Conservation (phyloP, 2,797 vertebrate species). For the Glyptemys insculpta region DNA sequence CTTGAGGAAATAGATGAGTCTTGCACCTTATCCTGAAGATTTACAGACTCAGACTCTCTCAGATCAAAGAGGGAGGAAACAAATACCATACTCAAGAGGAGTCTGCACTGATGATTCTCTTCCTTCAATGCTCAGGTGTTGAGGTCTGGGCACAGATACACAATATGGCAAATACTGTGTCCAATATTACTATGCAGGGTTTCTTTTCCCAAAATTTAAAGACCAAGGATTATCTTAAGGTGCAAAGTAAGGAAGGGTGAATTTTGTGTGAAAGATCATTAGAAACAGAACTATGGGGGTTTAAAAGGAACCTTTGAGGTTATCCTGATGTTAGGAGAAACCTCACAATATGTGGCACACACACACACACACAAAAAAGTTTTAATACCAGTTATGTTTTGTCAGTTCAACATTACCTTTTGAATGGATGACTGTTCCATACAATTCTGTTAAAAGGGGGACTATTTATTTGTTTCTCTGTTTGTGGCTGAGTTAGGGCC, state of each 20-base stretch:
- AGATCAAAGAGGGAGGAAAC: not conserved
- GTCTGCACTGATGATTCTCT: not conserved
- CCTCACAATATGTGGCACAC: accelerated
- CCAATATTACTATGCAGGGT: not conserved
- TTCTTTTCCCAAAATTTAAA: not conserved
- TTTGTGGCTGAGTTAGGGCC: not conserved
- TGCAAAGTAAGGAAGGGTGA: not conserved
- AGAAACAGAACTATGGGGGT: not conserved
- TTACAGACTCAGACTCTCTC: not conserved
- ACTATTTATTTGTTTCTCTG: accelerated
- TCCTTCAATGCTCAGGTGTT: not conserved
- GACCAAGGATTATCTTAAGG: not conserved
- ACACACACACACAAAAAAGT: not conserved
- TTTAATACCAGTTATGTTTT: not conserved
- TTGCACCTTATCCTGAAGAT: not conserved
- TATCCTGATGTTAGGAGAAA: accelerated
- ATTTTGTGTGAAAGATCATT: not conserved
- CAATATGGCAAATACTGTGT: not conserved
- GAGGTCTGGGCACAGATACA: not conserved
- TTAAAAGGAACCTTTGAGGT: not conserved
- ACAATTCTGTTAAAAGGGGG: not conserved
- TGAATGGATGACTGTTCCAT: not conserved
- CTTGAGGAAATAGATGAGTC: not conserved
- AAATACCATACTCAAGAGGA: not conserved
- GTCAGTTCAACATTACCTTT: not conserved